phyloP scores from a whole-genome alignment of 2,888 invertebrate genomes.

The Drosophila imparisetae region DNA sequence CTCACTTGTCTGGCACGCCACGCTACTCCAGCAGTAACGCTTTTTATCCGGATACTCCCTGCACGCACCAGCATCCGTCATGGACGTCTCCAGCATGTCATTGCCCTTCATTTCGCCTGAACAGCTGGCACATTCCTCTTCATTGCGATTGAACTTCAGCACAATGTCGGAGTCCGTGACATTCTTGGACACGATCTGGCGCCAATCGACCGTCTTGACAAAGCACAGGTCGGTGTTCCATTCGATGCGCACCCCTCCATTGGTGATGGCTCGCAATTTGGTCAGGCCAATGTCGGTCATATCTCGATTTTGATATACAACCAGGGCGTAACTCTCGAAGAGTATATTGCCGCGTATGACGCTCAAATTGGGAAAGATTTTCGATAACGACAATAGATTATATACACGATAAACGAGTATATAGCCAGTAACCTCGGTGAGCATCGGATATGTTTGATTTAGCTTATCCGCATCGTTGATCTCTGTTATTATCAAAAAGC shows the following conservation, averaged over 20 bases:
- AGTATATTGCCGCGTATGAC: conserved; percentile 95
- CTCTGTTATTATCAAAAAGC: conserved; percentile 93
- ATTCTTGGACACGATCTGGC: conserved; percentile 87
- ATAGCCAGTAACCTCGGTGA: conserved; percentile 96
- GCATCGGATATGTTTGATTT: conserved; percentile 91
- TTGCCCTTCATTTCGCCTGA: conserved; percentile 83
- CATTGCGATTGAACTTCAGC: conserved; percentile 86
- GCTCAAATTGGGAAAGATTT: conserved; percentile 96
- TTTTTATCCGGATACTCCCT: conserved; percentile 57
- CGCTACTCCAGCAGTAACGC: conserved; percentile 92
- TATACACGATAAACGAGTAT: conserved; percentile 92
- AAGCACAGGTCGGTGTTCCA: conserved; percentile 96
- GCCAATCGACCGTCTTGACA: conserved; percentile 96
- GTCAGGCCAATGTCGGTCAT: conserved; percentile 93
- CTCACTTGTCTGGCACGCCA: conserved; percentile 89
- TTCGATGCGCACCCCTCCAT: conserved; percentile 95
- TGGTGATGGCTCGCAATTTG: conserved; percentile 91
- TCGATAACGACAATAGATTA: conserved; percentile 92
- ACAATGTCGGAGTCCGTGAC: conserved; percentile 76
- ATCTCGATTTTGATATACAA: conserved; percentile 92
- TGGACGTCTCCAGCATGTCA: conserved; percentile 26
- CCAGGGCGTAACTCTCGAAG: conserved; percentile 94
- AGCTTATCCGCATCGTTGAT: conserved; percentile 86
- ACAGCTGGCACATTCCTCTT: conserved; percentile 89
- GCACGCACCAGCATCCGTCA: conserved; percentile 50